Evolutionary conservation across 2,113 vertebrate species (phyloP).

Genomic region (Poecile atricapillus): DNA sequence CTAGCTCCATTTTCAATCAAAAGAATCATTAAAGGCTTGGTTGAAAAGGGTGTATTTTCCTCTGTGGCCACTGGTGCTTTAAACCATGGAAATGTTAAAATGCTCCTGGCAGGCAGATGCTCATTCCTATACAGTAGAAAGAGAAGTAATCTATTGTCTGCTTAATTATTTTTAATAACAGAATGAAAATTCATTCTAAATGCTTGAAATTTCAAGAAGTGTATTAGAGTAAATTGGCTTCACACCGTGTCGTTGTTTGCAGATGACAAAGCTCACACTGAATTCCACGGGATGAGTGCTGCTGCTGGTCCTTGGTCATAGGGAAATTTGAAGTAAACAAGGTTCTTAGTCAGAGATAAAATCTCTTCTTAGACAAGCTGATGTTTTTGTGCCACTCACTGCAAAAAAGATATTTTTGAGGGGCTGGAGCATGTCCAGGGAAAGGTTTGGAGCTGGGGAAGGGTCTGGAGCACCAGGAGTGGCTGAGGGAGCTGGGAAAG

Average conservation of each 20-base stretch:
- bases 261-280: background rate
- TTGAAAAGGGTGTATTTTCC: constrained; percentile 20
- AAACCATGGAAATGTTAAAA: constrained; percentile 35
- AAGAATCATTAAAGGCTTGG: constrained; percentile 25
- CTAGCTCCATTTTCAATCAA: constrained; percentile 34
- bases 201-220: background rate
- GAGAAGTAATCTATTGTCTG: constrained; percentile 8
- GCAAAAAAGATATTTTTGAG: background rate
- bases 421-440: rapidly evolving
- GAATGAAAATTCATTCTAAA: constrained; percentile 21
- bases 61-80: constrained; percentile 28
- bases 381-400: background rate
- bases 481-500: background rate
- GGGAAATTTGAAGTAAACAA: background rate
- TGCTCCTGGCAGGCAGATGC: constrained; percentile 47
- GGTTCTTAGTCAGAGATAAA: background rate
- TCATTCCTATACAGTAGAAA: background rate
- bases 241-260: rapidly evolving
- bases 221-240: background rate
- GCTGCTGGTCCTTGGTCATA: background rate
- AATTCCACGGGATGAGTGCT: rapidly evolving
- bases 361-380: background rate
- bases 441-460: rapidly evolving
- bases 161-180: constrained; percentile 31
- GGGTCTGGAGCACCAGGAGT: background rate